These are phyloP conservation scores for Acanthornis magna DNA, from an alignment of 2,797 vertebrate species.

Conservation along the genomic window DNA sequence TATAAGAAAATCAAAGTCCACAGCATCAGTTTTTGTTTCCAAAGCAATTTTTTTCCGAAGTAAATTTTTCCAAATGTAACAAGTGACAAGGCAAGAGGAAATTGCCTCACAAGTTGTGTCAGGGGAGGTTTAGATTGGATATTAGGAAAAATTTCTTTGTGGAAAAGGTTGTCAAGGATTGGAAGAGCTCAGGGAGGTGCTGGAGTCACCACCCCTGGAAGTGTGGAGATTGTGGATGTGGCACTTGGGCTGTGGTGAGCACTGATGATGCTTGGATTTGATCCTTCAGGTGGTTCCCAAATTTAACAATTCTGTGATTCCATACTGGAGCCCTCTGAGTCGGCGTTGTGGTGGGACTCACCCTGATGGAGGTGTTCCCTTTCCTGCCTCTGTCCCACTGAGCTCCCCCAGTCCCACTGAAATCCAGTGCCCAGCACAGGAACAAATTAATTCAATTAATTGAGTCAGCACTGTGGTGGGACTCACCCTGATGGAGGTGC, in stretches of 20 bases:
- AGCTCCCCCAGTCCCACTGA: background rate
- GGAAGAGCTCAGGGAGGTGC: background rate
- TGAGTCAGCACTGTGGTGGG: too few species aligned
- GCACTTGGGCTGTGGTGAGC: background rate
- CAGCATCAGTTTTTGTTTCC: background rate
- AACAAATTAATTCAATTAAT: background rate
- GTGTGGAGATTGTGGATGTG: background rate
- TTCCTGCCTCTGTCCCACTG: fast-evolving
- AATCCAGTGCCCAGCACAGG: background rate
- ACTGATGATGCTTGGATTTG: background rate
- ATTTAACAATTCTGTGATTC: background rate
- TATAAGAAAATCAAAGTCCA: slow-evolving; percentile 29
- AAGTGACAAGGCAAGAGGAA: background rate
- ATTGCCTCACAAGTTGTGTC: too few species aligned
- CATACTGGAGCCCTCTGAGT: background rate
- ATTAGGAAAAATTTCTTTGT: background rate
- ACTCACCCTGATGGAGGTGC: too few species aligned
- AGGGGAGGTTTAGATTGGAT: background rate
- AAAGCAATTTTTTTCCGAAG: background rate
- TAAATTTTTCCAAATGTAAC: background rate
- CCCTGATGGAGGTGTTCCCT: background rate
- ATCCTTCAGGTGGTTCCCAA: background rate
- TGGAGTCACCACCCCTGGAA: background rate
- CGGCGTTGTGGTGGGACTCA: fast-evolving
- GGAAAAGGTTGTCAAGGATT: background rate